A percentile compares a stretch with the other conserved stretches of the same genome.
Evolutionary conservation across 2,888 invertebrate species (phyloP).

Genomic region (Sinhomidia bicolor): DNA sequence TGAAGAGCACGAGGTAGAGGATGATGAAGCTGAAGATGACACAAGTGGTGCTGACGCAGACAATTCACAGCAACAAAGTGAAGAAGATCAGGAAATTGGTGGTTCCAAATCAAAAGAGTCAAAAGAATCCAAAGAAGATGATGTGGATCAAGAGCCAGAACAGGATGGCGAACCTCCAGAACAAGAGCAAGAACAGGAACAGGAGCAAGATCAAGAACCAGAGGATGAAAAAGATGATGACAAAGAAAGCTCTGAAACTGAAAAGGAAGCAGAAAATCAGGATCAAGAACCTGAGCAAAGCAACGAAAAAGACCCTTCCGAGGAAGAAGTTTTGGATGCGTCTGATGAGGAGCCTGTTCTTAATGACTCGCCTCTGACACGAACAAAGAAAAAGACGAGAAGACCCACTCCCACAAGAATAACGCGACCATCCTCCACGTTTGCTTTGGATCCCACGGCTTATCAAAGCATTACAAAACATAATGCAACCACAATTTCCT

Average conservation of each 20-base stretch:
- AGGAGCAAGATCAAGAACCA: conserved; percentile 3
- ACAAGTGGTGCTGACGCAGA: conserved; percentile 38
- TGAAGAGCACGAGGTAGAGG: conserved; percentile 60
- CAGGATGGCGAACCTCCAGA: conserved; percentile 44
- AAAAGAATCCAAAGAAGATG: conserved; percentile 43
- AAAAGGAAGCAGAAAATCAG: too few relatives aligned
- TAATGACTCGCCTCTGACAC: not conserved
- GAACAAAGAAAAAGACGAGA: conserved; percentile 31
- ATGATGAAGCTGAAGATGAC: conserved; percentile 68
- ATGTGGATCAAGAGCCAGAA: conserved; percentile 35
- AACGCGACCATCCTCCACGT: conserved; percentile 18
- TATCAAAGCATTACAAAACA: conserved; percentile 4
- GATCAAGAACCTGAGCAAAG: not conserved
- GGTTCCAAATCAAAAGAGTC: conserved; percentile 48
- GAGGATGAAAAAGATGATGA: too few relatives aligned
- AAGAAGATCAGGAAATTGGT: conserved; percentile 58
- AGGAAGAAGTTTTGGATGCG: conserved; percentile 23
- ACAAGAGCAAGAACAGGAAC: not conserved
- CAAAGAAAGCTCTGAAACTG: not conserved
- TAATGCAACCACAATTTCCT: not conserved
- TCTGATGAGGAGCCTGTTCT: conserved; percentile 43
- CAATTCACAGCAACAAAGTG: conserved; percentile 57
- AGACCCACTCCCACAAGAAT: conserved; percentile 5
- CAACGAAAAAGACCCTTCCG: conserved; percentile 9
- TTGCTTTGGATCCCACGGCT: conserved; percentile 18